Percentiles rank a stretch among this genome's conserved stretches.
phyloP scores from a whole-genome alignment of 2,113 vertebrate species.

The Jacana jacana region DNA sequence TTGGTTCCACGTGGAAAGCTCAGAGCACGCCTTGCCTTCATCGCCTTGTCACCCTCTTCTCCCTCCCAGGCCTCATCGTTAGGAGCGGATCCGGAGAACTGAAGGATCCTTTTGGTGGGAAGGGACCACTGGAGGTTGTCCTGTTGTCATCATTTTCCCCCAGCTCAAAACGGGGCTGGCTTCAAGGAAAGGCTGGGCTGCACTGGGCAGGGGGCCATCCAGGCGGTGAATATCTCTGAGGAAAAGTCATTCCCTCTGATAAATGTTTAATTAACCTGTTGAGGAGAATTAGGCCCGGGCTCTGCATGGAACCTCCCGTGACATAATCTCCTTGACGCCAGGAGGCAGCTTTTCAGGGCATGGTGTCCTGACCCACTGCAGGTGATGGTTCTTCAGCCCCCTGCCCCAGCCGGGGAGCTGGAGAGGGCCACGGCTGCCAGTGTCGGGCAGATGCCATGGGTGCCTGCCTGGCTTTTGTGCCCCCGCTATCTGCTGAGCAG shows the following conservation, averaged over 20 bases:
- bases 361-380: accelerated
- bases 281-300: neutral
- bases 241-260: neutral
- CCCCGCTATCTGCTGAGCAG: accelerated
- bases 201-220: neutral
- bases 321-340: accelerated
- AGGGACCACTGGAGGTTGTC: neutral
- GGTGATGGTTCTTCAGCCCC: neutral
- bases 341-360: neutral
- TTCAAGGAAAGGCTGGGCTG: neutral
- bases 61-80: accelerated
- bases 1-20: accelerated
- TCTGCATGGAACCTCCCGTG: accelerated
- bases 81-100: neutral
- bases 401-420: neutral
- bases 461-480: neutral
- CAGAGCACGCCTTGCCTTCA: accelerated
- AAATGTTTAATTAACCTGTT: neutral
- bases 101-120: accelerated
- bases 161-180: neutral
- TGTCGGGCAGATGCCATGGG: neutral
- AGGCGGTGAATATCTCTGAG: neutral
- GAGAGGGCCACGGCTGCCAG: neutral
- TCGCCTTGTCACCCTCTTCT: accelerated
- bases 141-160: accelerated